A percentile compares a stretch with the other conserved stretches of the same genome.
Evolutionary conservation across 2,888 invertebrate genomes (phyloP).

Genomic region (Tenthredo livida): DNA sequence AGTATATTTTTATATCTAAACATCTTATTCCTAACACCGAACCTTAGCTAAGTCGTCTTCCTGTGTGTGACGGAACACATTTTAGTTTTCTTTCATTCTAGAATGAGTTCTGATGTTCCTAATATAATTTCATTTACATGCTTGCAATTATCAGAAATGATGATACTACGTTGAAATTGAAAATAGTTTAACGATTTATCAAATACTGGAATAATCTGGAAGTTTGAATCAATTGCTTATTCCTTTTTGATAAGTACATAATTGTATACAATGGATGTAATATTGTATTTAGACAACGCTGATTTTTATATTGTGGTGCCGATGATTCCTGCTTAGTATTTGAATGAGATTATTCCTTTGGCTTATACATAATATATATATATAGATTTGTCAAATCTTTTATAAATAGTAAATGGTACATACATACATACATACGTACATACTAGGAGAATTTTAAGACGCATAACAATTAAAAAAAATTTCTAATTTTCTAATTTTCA

Average conservation of each 20-base stretch:
- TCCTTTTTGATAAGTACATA: background rate
- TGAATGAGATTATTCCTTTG: background rate
- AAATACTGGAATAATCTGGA: background rate
- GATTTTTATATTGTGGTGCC: background rate
- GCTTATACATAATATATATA: too few relatives aligned
- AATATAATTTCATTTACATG: background rate
- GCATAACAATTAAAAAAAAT: constrained; percentile 3
- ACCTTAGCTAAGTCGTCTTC: constrained; percentile 56
- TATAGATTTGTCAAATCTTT: background rate
- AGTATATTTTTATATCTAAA: constrained; percentile 65
- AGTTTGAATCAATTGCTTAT: background rate
- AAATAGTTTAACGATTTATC: background rate
- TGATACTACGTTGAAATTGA: background rate
- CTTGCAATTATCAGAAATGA: background rate
- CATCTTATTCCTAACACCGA: constrained; percentile 49
- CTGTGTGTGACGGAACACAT: constrained; percentile 13
- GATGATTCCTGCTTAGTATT: background rate
- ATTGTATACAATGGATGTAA: background rate
- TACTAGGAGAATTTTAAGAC: background rate
- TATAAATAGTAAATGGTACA: background rate
- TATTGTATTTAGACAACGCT: background rate
- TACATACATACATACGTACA: too few relatives aligned
- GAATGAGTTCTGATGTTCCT: background rate
- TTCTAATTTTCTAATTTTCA: background rate
- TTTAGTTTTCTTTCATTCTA: background rate